These are phyloP conservation scores for Steromphala cineraria DNA, from an alignment of 2,888 invertebrate species.

Conservation along the genomic window DNA sequence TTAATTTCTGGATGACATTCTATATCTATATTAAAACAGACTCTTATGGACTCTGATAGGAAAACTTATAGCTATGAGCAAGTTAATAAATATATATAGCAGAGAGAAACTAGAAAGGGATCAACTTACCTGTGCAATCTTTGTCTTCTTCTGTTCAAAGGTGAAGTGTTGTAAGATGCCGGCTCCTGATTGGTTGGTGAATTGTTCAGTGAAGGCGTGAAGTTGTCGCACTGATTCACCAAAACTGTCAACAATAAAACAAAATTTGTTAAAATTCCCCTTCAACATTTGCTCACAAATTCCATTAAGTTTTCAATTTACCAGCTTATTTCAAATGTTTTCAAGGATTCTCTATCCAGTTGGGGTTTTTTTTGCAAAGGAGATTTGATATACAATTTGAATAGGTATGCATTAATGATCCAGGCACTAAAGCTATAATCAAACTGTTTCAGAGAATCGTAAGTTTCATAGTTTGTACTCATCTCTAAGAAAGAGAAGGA, in stretches of 20 bases:
- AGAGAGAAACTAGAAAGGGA: too few relatives aligned
- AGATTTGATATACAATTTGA: too few relatives aligned
- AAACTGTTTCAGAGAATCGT: too few relatives aligned
- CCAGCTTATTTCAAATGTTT: neutral
- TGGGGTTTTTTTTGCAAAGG: neutral
- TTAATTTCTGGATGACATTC: too few relatives aligned
- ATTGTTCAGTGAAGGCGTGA: constrained; percentile 90
- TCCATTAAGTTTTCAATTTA: neutral
- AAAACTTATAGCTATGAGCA: too few relatives aligned
- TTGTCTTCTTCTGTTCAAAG: constrained; percentile 93
- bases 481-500: too few relatives aligned
- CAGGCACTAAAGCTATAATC: too few relatives aligned
- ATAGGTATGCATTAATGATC: too few relatives aligned
- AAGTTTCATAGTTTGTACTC: too few relatives aligned
- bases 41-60: too few relatives aligned
- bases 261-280: neutral
- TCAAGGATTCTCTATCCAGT: neutral
- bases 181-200: constrained; percentile 90
- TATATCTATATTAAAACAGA: too few relatives aligned
- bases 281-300: neutral
- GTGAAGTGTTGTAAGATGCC: constrained; percentile 80
- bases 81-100: too few relatives aligned
- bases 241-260: constrained; percentile 61
- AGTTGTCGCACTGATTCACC: constrained; percentile 83
- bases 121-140: constrained; percentile 81